Base-by-base conservation (phyloP, 2,113 vertebrate species). In the Trogon melanurus region DNA sequence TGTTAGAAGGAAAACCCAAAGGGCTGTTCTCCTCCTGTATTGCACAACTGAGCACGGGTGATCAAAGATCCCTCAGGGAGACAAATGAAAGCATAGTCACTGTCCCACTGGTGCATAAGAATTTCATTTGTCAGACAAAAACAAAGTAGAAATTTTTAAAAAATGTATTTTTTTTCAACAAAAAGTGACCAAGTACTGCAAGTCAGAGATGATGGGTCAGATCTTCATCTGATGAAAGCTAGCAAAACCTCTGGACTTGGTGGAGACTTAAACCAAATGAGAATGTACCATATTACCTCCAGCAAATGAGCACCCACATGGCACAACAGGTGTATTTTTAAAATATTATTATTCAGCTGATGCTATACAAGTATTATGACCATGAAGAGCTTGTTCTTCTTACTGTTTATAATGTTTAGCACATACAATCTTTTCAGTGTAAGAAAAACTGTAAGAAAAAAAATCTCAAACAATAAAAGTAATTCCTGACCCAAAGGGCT, bases 401-500 rank as follows among this genome's bases (percentile, higher is more conserved):
- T 91, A 71, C 90, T 84, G 89, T 66, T 91, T 72, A 32, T 57
- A 56, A 54, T 53, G 13, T 75, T 80, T 81, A 91, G 83, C 3
- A 10, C 41, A 85, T n/a, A 70, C n/a, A 85, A 87, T 75, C 91
- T 94, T 32, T 93, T 86, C 83, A 70, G 36, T 12, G 45, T 13
- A 41, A 41, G 41, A 41, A 41, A 41, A 41, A 41, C 76, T 45
- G 3, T 45, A 81, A 61, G 54, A 48, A 87, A 84, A 80, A 92
- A 74, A 44, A 21, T 1, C 53, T 82, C 61, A 30, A 88, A 76
- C 47, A 73, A 91, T 65, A 54, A 84, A 88, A 78, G 76, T 78
- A 72, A 87, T 72, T 95, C 80, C 76, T 86, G 65, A 96, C 79
- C 85, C 66, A 44, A 71, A 86, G 80, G 78, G 92, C 58, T 96